Base-by-base conservation (phyloP, 2,113 vertebrate species). In the Porphyrio hochstetteri region DNA sequence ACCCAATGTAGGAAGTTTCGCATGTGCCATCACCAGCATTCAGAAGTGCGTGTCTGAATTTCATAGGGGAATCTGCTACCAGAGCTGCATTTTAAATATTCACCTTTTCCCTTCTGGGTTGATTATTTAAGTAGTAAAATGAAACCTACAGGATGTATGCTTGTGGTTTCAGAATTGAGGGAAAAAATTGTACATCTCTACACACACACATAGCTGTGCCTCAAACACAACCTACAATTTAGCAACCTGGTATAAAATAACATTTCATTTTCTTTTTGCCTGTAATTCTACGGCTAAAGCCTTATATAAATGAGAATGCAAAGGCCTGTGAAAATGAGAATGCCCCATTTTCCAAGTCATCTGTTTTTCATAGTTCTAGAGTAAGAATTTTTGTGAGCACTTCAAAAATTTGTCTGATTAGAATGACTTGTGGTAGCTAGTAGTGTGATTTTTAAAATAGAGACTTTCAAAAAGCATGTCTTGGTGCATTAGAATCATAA, bases 21-120 rank as follows among this genome's bases (percentile, higher is more conserved):
- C 93, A 95, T 95, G 91, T 97, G 91, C 79, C 91, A 86, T 94
- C 94, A 96, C 93, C 91, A 97, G 96, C 96, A 95, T 91, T 96
- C 70, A 81, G 70, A 93, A 94, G 77, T 55, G 29, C n/a, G 55
- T 81, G 91, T 95, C 82, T 95, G 71, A 93, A 88, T 96, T 90
- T 80, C 86, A 85, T 70, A 90, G 64, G 82, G 85, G 78, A 89
- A 79, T 92, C 81, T 96, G 38, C 78, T 86, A 78, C 92, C 65
- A 84, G 82, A 90, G 80, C 70, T 93, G 33, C 63, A 74, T 65
- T 93, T 94, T 71, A 52, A 86, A 59, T 86, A 78, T 55, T 88
- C 53, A 48, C 46, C 5, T 90, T 80, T 60, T 94, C 87, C n/a
- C 60, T 88, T 96, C 72, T 25, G 56, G 42, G 53, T 33, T 94